Evolutionary conservation across 1,140 invertebrate species (phyloP).

Genomic region (Metaphire vulgaris): DNA sequence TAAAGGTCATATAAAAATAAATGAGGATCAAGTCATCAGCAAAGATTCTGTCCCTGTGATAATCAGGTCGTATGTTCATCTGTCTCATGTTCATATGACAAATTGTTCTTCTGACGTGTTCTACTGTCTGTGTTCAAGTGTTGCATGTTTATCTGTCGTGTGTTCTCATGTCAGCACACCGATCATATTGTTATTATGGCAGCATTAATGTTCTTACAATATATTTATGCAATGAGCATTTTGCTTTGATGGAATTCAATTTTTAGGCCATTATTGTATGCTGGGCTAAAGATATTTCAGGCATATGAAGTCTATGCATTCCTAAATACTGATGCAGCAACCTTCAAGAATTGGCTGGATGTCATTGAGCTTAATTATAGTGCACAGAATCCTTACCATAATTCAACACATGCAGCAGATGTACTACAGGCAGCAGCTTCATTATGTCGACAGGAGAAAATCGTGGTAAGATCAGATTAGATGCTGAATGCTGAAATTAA

Average conservation of each 20-base stretch:
- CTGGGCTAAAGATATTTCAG: conserved; percentile 12
- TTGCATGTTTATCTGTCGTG: too few species aligned
- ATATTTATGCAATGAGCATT: too few species aligned
- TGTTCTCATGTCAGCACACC: too few species aligned
- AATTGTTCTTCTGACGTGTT: too few species aligned
- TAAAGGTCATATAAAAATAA: too few species aligned
- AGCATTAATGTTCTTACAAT: too few species aligned
- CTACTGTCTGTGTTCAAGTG: too few species aligned
- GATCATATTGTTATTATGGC: too few species aligned
- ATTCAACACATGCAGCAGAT: conserved; percentile 52
- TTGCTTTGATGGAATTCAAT: conserved; percentile 14
- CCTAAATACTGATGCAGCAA: background rate
- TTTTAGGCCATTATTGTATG: conserved; percentile 42
- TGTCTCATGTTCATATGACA: too few species aligned
- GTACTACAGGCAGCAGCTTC: conserved; percentile 50
- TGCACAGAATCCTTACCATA: conserved; percentile 42
- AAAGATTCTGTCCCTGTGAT: too few species aligned
- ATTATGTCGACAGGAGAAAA: conserved; percentile 72
- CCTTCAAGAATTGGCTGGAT: conserved; percentile 12
- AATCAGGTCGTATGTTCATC: too few species aligned
- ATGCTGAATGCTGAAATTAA: background rate
- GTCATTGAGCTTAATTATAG: conserved; percentile 19
- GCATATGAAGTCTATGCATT: conserved; percentile 8
- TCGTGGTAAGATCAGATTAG: conserved; percentile 54
- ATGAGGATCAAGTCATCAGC: too few species aligned